Evolutionary conservation across 1,140 invertebrate genomes (phyloP).

Genomic region (Atopsyche davidsoni): DNA sequence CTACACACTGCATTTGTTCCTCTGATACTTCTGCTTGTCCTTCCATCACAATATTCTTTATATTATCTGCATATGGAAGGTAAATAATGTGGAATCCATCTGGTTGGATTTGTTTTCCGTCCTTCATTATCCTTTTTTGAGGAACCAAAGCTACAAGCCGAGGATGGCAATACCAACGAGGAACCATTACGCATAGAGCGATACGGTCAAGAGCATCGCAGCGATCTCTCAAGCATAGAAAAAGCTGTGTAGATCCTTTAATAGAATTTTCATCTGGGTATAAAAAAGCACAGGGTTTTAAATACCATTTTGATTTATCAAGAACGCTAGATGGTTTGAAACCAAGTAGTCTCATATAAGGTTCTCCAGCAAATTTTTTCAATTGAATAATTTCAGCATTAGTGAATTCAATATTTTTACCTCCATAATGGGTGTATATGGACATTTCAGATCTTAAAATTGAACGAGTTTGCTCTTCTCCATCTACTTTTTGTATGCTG

Average conservation of each 20-base stretch:
- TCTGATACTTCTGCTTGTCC: slow-evolving; percentile 3
- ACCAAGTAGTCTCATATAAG: slow-evolving; percentile 21
- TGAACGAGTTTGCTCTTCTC: not conserved
- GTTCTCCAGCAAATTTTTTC: slow-evolving; percentile 22
- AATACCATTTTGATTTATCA: slow-evolving; percentile 19
- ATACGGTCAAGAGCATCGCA: slow-evolving; percentile 16
- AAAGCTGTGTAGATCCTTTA: slow-evolving; percentile 22
- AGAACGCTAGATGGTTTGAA: slow-evolving; percentile 19
- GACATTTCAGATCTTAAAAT: slow-evolving; percentile 18
- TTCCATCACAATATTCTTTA: slow-evolving; percentile 18
- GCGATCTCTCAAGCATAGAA: slow-evolving; percentile 22
- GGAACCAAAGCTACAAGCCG: slow-evolving; percentile 24
- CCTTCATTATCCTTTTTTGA: slow-evolving; percentile 17
- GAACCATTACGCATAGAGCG: slow-evolving; percentile 19
- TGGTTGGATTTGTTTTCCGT: slow-evolving; percentile 18
- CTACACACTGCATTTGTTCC: slow-evolving; percentile 19
- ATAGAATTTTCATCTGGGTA: slow-evolving; percentile 23
- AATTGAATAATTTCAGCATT: slow-evolving; percentile 20
- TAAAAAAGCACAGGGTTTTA: slow-evolving; percentile 21
- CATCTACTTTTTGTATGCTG: not conserved
- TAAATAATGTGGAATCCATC: slow-evolving; percentile 28
- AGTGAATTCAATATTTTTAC: slow-evolving; percentile 16
- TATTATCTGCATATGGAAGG: slow-evolving; percentile 23
- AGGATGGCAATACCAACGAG: slow-evolving; percentile 20
- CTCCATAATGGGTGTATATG: slow-evolving; percentile 16